Percentiles rank a stretch among this genome's conserved stretches.
Evolutionary conservation across 2,113 vertebrate species (phyloP).

Genomic region (Onychostruthus taczanowskii): DNA sequence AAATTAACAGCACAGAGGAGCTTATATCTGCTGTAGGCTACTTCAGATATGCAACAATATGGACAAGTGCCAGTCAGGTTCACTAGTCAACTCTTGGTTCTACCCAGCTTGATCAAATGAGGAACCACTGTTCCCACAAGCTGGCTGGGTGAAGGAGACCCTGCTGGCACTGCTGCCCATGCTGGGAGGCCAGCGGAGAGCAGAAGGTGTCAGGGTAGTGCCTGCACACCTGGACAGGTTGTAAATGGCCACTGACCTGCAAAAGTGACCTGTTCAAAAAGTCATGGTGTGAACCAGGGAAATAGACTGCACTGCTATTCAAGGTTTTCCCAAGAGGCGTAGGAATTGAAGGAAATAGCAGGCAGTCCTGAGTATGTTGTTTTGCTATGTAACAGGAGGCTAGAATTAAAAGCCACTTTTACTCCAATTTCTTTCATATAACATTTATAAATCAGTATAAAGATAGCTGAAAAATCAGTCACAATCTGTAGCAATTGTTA

Average conservation of each 20-base stretch:
- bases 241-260: not conserved
- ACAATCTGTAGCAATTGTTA: conserved; percentile 12
- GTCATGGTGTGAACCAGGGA: not conserved
- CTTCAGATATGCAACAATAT: not conserved
- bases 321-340: not conserved
- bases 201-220: not conserved
- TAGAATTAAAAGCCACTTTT: not conserved
- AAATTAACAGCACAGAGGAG: not conserved
- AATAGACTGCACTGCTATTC: not conserved
- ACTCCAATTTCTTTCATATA: not conserved
- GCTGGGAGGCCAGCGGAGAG: not conserved
- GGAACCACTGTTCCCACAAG: not conserved
- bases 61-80: not conserved
- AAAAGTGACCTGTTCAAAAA: not conserved
- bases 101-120: not conserved
- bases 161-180: rapidly evolving
- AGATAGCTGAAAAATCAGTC: not conserved
- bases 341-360: not conserved
- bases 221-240: not conserved
- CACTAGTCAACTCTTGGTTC: not conserved
- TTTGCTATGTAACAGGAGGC: not conserved
- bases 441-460: not conserved
- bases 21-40: not conserved
- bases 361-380: not conserved
- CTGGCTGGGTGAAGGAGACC: not conserved